phyloP scores from a whole-genome alignment of 2,113 vertebrate species.

The Thermophis baileyi region DNA sequence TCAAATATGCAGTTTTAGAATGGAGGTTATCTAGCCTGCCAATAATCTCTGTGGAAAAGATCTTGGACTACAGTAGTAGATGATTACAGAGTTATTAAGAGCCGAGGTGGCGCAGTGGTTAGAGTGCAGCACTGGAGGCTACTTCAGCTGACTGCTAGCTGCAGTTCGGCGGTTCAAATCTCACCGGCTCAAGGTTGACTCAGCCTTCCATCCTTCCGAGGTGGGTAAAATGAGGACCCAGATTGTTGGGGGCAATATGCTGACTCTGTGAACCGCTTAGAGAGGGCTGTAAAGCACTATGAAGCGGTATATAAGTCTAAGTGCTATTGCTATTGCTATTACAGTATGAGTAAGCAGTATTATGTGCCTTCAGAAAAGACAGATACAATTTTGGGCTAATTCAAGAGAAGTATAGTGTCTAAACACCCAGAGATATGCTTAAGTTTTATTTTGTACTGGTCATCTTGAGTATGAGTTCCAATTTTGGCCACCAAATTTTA shows the following conservation, averaged over 20 bases:
- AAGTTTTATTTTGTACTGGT: background rate
- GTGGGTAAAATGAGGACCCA: no score
- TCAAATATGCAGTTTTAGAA: background rate
- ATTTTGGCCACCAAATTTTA: background rate
- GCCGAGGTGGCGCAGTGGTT: no score
- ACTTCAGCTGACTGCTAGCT: no score
- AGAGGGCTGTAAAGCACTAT: no score
- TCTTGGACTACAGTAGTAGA: background rate
- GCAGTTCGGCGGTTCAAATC: no score
- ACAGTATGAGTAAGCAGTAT: background rate
- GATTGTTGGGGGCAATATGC: no score
- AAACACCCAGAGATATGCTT: background rate
- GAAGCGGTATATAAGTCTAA: no score
- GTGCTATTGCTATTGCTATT: no score
- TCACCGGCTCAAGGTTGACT: no score
- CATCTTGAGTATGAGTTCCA: background rate
- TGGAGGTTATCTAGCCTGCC: background rate
- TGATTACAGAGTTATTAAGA: background rate
- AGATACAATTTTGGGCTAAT: background rate
- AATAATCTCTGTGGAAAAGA: background rate
- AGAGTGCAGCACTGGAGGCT: no score
- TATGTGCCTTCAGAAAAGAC: background rate
- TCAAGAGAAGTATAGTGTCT: background rate
- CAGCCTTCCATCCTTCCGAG: no score
- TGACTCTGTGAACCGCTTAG: no score